Base-by-base conservation (phyloP, 2,888 invertebrate species). In the Watsonalla cultraria region DNA sequence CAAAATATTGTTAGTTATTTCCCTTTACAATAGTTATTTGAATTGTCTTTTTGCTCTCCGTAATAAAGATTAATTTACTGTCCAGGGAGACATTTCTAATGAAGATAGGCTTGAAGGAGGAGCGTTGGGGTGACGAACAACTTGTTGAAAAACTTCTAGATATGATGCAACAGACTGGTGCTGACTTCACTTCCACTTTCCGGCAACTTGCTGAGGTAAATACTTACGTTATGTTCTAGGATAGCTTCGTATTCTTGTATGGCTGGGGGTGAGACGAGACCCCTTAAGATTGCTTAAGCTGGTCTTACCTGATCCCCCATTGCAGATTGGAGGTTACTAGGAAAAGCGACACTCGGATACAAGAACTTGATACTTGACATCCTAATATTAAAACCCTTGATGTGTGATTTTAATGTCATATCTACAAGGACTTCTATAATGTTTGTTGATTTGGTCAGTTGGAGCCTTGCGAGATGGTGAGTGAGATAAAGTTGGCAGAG, bases 101-200 rank as follows among this genome's bases (percentile, higher is more conserved):
- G 76, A 94, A 94, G 78, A 90, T 94, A 54, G 89, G 92, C 2
- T 70, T 92, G 61, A 84, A 82, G 51, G 85, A 85, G 66, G 90
- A 90, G 58, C 81, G 84, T 2, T 84, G 88, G 80, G 87, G 86
- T 0, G 89, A 92, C 53, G 86, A 90, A 47, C 84, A 88, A 48
- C 63, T 92, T 14, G 78, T 93, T 0, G 87, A 92, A 53, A 87
- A 88, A 46, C 86, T 94, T 7, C 75, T 94, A 13, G 89, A 91
- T 34, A 92, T 93, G 77, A 92, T 94, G 93, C 91, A 93, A 65
- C 91, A 92, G 54, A 93, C 93, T 0, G 93, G 93, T 15, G 92
- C 93, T 7, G 94, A 94, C 72, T 94, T 94, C 64, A 94, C 94
- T 0, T 84, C 89, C 62, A 91, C 92, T 0, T 93, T 93, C 64